Base-by-base conservation (phyloP, 1,140 invertebrate species). In the Sinella curviseta region DNA sequence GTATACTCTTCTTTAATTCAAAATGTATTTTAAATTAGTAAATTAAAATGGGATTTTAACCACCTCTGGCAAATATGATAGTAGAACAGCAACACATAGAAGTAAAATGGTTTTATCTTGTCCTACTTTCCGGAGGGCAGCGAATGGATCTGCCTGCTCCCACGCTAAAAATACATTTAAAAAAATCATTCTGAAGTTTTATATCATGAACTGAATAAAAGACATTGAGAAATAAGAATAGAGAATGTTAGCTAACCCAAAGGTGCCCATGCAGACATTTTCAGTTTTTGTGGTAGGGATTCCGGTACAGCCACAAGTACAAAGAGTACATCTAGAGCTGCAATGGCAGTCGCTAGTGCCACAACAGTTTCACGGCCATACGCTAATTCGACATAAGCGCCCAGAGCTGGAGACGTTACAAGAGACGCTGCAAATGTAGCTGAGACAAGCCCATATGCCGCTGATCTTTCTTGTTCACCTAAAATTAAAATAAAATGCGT, bases 251-350 rank as follows among this genome's bases (percentile, higher is more conserved):
- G n/a, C n/a, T n/a, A n/a, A n/a, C n/a, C n/a, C 82, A 97, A 94
- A 48, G 94, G 93, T 33, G 93, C 93, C 90, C 92, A 92, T 73
- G 90, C 90, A 33, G 92, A 91, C 34, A 93, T 92, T 75, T 94
- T 88, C 78, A 95, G 92, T 89, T 97, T 97, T 87, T 99, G 97
- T 55, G 97, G 96, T 73, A 99, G 89, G 84, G 96, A 98, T 89
- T 99, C 98, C 26, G 98, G 98, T 80, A 99, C 97, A 79, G 95
- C 95, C 30, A 99, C 95, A 84, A 99, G 90, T 84, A 99, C 99
- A 88, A 99, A 99, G 87, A 99, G 93, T 30, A 99, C 94, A 89
- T 99, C 98, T 80, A 99, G 89, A 73, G 98, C 89, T 60, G 97
- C 97, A 70, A 99, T 94, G 30, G 96, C 92, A 0, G 98, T 98